Evolutionary conservation across 2,888 invertebrate genomes (phyloP).

Genomic region (Apeira syringaria): DNA sequence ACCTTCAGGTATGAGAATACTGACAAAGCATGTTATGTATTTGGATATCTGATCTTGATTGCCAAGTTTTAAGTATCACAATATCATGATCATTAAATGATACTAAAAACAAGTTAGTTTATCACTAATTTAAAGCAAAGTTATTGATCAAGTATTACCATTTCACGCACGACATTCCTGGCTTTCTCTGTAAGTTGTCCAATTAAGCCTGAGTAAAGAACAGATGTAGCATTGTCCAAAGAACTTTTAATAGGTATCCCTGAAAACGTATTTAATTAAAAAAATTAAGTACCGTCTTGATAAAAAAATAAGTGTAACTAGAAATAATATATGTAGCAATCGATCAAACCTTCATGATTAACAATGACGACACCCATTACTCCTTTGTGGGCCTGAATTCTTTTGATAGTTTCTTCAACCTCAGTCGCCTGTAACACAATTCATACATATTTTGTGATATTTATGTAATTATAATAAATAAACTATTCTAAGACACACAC

Average conservation of each 20-base stretch:
- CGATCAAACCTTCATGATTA: constrained; percentile 95
- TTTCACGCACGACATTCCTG: constrained; percentile 95
- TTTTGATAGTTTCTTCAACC: constrained; percentile 98
- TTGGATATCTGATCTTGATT: no score
- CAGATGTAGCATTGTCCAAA: constrained; percentile 97
- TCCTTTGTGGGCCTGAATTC: constrained; percentile 98
- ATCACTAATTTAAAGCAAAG: no score
- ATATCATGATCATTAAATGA: no score
- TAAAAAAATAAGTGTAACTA: no score
- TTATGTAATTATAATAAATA: neutral
- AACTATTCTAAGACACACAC: constrained; percentile 2
- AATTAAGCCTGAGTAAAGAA: constrained; percentile 96
- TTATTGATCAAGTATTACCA: constrained; percentile 68
- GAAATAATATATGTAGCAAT: constrained; percentile 47
- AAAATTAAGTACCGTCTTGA: no score
- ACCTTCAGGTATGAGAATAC: no score
- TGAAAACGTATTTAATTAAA: constrained; percentile 55
- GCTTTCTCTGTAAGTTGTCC: constrained; percentile 97
- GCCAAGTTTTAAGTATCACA: no score
- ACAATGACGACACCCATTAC: constrained; percentile 98
- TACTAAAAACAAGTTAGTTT: no score
- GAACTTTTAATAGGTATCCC: constrained; percentile 96
- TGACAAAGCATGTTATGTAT: no score
- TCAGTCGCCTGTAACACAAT: constrained; percentile 86
- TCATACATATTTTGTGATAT: neutral